Percentiles rank a stretch among this genome's conserved stretches.
phyloP scores from a whole-genome alignment of 2,888 invertebrate genomes.

The Pammene fasciana region DNA sequence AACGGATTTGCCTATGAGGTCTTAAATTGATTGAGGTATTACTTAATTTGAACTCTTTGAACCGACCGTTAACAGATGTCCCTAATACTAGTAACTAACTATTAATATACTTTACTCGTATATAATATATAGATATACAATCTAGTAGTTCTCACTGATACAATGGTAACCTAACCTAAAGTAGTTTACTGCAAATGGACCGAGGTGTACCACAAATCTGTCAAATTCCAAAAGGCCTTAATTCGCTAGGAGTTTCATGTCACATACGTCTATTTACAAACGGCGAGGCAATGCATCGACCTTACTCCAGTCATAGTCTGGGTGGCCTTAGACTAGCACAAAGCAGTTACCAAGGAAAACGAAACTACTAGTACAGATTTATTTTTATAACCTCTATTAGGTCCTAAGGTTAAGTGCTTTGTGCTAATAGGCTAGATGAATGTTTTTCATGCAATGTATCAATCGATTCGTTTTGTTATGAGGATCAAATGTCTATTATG shows the following conservation, averaged over 20 bases:
- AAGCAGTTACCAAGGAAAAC: not conserved
- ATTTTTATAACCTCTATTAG: slow-evolving; percentile 2
- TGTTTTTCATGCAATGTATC: too few relatives aligned
- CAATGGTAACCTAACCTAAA: slow-evolving; percentile 6
- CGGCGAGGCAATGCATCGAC: not conserved
- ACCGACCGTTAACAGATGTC: too few relatives aligned
- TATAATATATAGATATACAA: not conserved
- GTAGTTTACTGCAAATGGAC: slow-evolving; percentile 11
- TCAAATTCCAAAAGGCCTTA: not conserved
- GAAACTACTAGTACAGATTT: not conserved
- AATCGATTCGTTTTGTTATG: too few relatives aligned
- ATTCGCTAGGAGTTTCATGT: not conserved
- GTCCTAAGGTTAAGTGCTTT: not conserved
- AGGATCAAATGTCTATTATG: too few relatives aligned
- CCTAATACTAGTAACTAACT: too few relatives aligned
- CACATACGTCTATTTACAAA: not conserved
- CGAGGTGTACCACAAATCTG: slow-evolving; percentile 8
- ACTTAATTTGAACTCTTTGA: too few relatives aligned
- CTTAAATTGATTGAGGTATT: too few relatives aligned
- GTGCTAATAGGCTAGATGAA: too few relatives aligned
- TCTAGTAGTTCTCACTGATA: not conserved
- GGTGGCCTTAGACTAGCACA: slow-evolving; percentile 6
- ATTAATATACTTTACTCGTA: too few relatives aligned
- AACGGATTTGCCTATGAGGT: too few relatives aligned
- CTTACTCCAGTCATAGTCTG: slow-evolving; percentile 18